phyloP scores from a whole-genome alignment of 1,140 invertebrate species.

The Orius laevigatus region DNA sequence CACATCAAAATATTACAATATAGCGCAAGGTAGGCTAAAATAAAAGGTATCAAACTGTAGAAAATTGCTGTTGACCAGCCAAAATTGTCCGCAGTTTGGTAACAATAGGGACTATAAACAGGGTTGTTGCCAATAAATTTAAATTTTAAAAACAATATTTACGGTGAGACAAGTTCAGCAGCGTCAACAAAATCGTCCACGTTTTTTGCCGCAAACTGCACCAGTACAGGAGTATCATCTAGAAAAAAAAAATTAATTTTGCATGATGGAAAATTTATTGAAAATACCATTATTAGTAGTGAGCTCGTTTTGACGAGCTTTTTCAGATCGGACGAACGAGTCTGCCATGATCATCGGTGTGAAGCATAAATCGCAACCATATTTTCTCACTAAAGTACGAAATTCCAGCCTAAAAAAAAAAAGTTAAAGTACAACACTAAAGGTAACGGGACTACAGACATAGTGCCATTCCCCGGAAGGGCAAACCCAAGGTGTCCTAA shows the following conservation, averaged over 20 bases:
- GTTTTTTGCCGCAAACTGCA: conserved; percentile 87
- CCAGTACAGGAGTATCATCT: conserved; percentile 69
- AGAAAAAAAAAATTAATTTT: conserved; percentile 12
- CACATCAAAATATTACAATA: too few relatives aligned
- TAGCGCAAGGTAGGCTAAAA: too few relatives aligned
- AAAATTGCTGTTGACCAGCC: too few relatives aligned
- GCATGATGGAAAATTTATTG: background rate
- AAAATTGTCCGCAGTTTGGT: too few relatives aligned
- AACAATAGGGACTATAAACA: too few relatives aligned
- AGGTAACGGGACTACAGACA: background rate
- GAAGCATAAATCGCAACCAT: conserved; percentile 78
- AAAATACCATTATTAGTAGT: conserved; percentile 45
- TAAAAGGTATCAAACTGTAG: too few relatives aligned
- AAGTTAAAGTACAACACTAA: conserved; percentile 1
- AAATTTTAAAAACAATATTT: conserved; percentile 31
- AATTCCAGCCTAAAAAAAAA: conserved; percentile 53
- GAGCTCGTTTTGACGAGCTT: conserved; percentile 81
- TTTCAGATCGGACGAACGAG: conserved; percentile 74
- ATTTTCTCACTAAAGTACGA: conserved; percentile 60
- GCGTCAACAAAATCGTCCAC: conserved; percentile 68
- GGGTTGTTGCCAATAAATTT: too few relatives aligned
- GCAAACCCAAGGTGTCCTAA: background rate
- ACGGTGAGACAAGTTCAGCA: conserved; percentile 67
- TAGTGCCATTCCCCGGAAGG: background rate
- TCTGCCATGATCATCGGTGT: conserved; percentile 94